These are phyloP conservation scores for Emydocephalus ijimae DNA, from an alignment of 2,113 vertebrate genomes.

Conservation along the genomic window DNA sequence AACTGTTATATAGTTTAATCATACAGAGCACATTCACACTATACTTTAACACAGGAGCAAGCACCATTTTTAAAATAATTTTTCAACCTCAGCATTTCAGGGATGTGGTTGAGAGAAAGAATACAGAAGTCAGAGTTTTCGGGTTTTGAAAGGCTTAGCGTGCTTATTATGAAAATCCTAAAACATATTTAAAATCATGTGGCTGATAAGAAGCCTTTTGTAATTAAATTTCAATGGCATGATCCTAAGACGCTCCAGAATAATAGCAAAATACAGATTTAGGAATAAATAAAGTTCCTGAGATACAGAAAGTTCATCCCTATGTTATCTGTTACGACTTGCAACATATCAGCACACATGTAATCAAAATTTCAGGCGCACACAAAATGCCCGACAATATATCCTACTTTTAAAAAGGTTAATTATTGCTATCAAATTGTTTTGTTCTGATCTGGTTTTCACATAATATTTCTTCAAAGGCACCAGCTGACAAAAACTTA, in stretches of 20 bases:
- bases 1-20: background rate
- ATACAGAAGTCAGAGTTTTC: background rate
- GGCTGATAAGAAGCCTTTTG: background rate
- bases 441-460: background rate
- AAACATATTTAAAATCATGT: background rate
- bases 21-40: background rate
- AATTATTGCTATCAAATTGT: background rate
- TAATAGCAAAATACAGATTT: background rate
- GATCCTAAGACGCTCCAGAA: background rate
- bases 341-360: background rate
- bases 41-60: background rate
- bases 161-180: background rate
- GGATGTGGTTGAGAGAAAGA: background rate
- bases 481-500: background rate
- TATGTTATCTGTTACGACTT: background rate
- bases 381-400: background rate
- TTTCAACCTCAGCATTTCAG: background rate
- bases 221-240: background rate
- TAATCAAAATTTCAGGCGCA: background rate
- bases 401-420: background rate
- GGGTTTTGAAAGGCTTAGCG: background rate
- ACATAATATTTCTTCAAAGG: background rate
- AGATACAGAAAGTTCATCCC: background rate
- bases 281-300: background rate
- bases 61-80: background rate